phyloP scores from a whole-genome alignment of 2,797 vertebrate species.

The Ara ararauna region DNA sequence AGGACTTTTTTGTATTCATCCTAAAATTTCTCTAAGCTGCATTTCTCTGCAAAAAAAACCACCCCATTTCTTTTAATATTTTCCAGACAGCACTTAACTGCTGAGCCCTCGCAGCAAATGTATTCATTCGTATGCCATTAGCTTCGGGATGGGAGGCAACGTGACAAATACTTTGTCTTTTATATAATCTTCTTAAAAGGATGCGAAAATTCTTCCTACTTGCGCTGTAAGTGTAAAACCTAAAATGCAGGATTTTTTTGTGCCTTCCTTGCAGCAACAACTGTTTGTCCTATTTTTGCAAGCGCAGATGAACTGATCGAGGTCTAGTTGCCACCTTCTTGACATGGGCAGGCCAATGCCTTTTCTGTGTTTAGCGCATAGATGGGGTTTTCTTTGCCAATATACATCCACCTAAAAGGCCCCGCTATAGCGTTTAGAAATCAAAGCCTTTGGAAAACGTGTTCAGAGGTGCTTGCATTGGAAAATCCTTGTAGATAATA shows the following conservation, averaged over 20 bases:
- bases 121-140: constrained; percentile 32
- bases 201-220: not conserved
- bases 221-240: not conserved
- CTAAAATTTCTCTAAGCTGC: constrained; percentile 15
- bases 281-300: not conserved
- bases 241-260: not conserved
- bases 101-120: constrained; percentile 38
- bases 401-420: not conserved
- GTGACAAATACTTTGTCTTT: constrained; percentile 23
- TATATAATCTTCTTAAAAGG: constrained; percentile 17
- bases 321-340: not conserved
- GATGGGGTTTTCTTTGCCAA: not conserved
- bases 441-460: not conserved
- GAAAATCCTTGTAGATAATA: not conserved
- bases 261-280: not conserved
- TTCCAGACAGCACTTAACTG: constrained; percentile 28
- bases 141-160: constrained; percentile 7
- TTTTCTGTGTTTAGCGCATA: not conserved
- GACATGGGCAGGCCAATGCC: not conserved
- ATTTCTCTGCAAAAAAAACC: constrained; percentile 17
- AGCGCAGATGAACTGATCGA: not conserved
- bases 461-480: not conserved
- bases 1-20: constrained; percentile 29
- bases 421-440: not conserved
- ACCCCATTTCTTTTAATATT: constrained; percentile 24